Base-by-base conservation (phyloP, 2,888 invertebrate genomes). In the Cecidostiba fungosa region DNA sequence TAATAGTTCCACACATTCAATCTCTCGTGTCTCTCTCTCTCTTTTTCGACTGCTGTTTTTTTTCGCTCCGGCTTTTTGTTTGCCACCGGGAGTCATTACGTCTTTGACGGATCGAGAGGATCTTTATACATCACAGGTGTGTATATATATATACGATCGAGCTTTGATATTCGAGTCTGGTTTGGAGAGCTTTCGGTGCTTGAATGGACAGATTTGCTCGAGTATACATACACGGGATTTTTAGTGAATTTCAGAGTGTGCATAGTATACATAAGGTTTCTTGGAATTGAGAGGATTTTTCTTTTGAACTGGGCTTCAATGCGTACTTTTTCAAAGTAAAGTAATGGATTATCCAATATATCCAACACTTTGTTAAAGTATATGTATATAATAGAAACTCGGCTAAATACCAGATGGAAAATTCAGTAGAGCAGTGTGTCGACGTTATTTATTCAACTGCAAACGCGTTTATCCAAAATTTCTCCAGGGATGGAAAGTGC, bases 91-190 rank as follows among this genome's bases (percentile, higher is more conserved):
- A 26, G 16, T 66, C 66, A 26, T 66, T 66, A 14, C 16, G 29
- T n/a, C 66, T 66, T 66, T 66, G 66, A 66, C 66, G 29, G 66
- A 26, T 26, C 66, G 29, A 66, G 62, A 26, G 62, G 62, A 62
- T n/a, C 10, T 62, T 6, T 62, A 19, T 19, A 47, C 2, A 50
- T n/a, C 50, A 50, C 62, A 12, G 0, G 23, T 16, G 23, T 16
- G 0, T 23, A 19, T 62, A 19, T 1, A 62, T 16, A 54, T n/a
- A 19, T 0, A 4, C 54, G 54, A 54, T 54, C 54, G 54, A 19
- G 54, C 43, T 43, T 43, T 43, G 54, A 54, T 54, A 54, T 54
- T 16, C 54, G n/a, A 54, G 54, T n/a, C n/a, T 16, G 54, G 19
- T n/a, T 54, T 54, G 16, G 54, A 6, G 54, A 43, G 43, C 43